phyloP scores from a whole-genome alignment of 2,888 invertebrate genomes.

The Microctonus aethiopoides region DNA sequence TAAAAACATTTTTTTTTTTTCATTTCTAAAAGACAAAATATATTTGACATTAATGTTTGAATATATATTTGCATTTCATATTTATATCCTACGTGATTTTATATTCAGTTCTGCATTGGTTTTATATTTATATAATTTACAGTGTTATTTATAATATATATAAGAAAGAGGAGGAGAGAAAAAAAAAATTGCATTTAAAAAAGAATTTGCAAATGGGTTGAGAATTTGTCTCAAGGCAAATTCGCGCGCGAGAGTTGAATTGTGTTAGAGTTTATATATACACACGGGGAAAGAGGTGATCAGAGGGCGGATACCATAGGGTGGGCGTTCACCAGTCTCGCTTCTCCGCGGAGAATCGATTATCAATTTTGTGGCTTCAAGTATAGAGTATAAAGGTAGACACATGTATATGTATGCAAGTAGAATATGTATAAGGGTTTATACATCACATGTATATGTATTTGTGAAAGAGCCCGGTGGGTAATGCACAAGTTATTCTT shows the following conservation, averaged over 20 bases:
- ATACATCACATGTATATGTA: too few species aligned
- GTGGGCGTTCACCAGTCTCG: constrained; percentile 32
- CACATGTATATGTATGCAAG: neutral
- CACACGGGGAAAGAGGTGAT: neutral
- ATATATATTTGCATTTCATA: constrained; percentile 59
- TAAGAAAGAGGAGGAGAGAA: constrained; percentile 1
- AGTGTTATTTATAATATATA: neutral
- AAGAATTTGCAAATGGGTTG: neutral
- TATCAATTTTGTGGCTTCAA: constrained; percentile 26
- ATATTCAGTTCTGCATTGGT: neutral
- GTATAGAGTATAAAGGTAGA: constrained; percentile 2
- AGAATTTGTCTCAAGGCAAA: constrained; percentile 20
- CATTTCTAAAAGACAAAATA: neutral
- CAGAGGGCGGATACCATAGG: constrained; percentile 19
- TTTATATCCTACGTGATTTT: constrained; percentile 45
- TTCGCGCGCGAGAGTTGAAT: neutral
- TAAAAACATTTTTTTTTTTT: neutral
- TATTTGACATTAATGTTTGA: constrained; percentile 54
- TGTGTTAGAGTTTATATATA: neutral
- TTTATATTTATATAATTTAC: too few species aligned
- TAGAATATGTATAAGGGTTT: too few species aligned
- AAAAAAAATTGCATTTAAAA: neutral
- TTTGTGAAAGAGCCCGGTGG: neutral
- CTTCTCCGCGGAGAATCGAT: constrained; percentile 32
- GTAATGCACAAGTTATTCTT: neutral